These are phyloP conservation scores for Diachasmimorpha longicaudata DNA, from an alignment of 1,140 invertebrate genomes.

Conservation along the genomic window DNA sequence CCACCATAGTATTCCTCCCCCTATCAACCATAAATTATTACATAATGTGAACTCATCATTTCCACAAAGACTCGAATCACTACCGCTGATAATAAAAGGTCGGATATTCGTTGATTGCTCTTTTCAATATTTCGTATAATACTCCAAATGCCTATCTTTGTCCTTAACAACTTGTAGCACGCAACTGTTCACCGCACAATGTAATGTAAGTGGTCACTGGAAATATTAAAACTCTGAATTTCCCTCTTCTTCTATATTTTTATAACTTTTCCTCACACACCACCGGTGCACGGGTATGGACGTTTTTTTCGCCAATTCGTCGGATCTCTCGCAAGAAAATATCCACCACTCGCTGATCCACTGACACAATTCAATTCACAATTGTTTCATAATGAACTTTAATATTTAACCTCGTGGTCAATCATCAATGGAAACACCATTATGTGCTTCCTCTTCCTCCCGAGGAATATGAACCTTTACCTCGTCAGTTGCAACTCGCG, in stretches of 20 bases:
- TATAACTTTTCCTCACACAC: not conserved
- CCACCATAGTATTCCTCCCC: constrained; percentile 43
- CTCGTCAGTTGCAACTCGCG: not conserved
- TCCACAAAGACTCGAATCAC: not conserved
- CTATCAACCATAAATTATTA: constrained; percentile 1
- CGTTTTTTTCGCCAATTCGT: not conserved
- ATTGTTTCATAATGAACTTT: not conserved
- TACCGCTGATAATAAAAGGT: not conserved
- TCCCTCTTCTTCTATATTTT: not conserved
- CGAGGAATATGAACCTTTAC: constrained; percentile 6
- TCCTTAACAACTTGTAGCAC: not conserved
- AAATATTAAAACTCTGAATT: not conserved
- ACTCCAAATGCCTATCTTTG: not conserved
- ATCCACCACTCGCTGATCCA: not conserved
- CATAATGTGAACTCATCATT: constrained; percentile 2
- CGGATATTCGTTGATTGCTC: not conserved
- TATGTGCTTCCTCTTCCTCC: not conserved
- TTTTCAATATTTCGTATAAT: not conserved
- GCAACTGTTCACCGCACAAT: not conserved
- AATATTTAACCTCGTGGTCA: not conserved
- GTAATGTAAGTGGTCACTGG: not conserved
- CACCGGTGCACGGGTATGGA: not conserved
- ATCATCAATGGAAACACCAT: not conserved
- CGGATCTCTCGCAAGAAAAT: not conserved
- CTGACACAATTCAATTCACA: not conserved